Evolutionary conservation across 2,888 invertebrate species (phyloP), one percentile per base, ranked within the genome.

Genomic region (Polylopha cassiicola): DNA sequence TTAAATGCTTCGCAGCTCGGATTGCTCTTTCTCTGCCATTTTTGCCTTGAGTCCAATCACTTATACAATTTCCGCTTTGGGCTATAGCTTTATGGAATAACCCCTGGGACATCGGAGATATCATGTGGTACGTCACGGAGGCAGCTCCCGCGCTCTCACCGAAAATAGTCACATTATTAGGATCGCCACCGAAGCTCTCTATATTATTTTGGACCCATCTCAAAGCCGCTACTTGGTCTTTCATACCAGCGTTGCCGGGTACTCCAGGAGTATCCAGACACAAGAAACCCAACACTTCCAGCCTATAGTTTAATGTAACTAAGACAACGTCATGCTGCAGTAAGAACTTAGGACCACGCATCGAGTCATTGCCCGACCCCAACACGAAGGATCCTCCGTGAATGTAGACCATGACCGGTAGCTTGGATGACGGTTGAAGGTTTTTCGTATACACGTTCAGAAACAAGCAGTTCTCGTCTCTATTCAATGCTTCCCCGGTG

Each of bases 321-420:
- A 66, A 30, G 23, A 58, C 53, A 4, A 58, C 55, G 47, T 65
- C 53, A 39, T 63, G 55, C 31, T 51, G 50, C 36, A 71, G 54
- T 8, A 70, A 43, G 27, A 58, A 56, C 24, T 61, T 48, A n/a
- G 70, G 61, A 4, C 71, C 67, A 18, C 55, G 51, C 5, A 47
- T 50, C n/a, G n/a, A n/a, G 10, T 42, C 36, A 15, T 51, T 45
- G n/a, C 61, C 59, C 7, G 55, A 53, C 3, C 69, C 68, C n/a
- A 45, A 31, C 28, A 52, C 46, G 43, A 51, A 66, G 15, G 52
- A 56, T 10, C 68, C 69, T 7, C 64, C 65, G 31, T 71, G 65
- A 9, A 71, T 53, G 44, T 48, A 69, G 3, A 72, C 53, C 51
- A 71, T 56, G 3, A 71, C 70, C 1, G 66, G 65, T 13, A 56